Percentiles rank a stretch among this genome's conserved stretches.
phyloP scores from a whole-genome alignment of 2,888 invertebrate genomes.

The Nymphalis polychloros region DNA sequence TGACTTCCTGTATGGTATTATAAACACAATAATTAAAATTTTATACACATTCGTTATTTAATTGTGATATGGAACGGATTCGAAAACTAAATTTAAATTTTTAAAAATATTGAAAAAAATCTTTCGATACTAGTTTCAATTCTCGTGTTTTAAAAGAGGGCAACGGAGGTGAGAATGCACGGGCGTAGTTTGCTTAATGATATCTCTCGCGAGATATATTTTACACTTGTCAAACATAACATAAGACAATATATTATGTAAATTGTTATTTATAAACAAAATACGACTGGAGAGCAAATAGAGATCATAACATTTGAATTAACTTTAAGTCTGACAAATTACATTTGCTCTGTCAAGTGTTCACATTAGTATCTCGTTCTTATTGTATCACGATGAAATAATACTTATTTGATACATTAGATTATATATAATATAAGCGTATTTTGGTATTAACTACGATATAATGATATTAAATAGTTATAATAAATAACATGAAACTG shows the following conservation, averaged over 20 bases:
- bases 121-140: background rate
- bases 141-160: background rate
- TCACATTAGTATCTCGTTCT: slow-evolving; percentile 18
- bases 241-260: slow-evolving; percentile 29
- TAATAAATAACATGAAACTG: slow-evolving; percentile 38
- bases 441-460: slow-evolving; percentile 35
- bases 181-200: slow-evolving; percentile 31
- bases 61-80: too few species aligned
- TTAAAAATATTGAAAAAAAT: background rate
- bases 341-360: slow-evolving; percentile 29
- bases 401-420: slow-evolving; percentile 33
- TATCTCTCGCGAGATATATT: slow-evolving; percentile 35
- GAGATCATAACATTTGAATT: slow-evolving; percentile 52
- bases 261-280: slow-evolving; percentile 44
- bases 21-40: too few species aligned
- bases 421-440: slow-evolving; percentile 41
- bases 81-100: background rate
- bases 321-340: slow-evolving; percentile 25
- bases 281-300: slow-evolving; percentile 53
- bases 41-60: too few species aligned
- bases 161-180: slow-evolving; percentile 21
- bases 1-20: too few species aligned
- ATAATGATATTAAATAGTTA: slow-evolving; percentile 37
- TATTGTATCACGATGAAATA: slow-evolving; percentile 15
- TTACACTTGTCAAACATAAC: slow-evolving; percentile 37